Percentiles rank a stretch among this genome's conserved stretches.
These are phyloP conservation scores for Sycophaga agraensis DNA, from an alignment of 1,140 invertebrate species.

Conservation along the genomic window DNA sequence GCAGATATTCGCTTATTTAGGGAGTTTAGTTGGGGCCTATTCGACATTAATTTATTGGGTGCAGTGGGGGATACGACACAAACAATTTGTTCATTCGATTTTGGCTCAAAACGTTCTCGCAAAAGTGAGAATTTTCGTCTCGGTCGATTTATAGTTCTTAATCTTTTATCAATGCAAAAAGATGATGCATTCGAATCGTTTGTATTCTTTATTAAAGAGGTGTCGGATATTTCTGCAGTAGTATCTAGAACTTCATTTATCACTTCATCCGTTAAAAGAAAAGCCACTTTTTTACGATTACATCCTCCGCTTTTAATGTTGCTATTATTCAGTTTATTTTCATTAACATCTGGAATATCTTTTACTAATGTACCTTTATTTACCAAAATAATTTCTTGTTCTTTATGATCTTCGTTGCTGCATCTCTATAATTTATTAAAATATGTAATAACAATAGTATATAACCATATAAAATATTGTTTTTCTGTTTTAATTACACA, in stretches of 20 bases:
- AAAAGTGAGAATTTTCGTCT: conserved; percentile 65
- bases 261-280: conserved; percentile 1
- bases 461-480: no score
- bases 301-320: neutral
- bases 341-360: neutral
- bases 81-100: conserved; percentile 51
- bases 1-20: conserved; percentile 47
- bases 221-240: neutral
- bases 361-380: neutral
- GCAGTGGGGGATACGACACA: conserved; percentile 43
- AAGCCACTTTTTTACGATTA: conserved; percentile 15
- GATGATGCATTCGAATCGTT: neutral
- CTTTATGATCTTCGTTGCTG: conserved; percentile 1
- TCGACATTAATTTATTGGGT: conserved; percentile 15
- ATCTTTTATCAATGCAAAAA: conserved; percentile 43
- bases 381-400: neutral
- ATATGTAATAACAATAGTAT: neutral
- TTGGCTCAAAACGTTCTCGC: conserved; percentile 64
- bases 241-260: neutral
- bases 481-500: no score
- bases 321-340: neutral
- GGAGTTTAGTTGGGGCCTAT: conserved; percentile 23
- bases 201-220: neutral
- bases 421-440: conserved; percentile 16
- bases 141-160: conserved; percentile 53